A percentile compares a stretch with the other conserved stretches of the same genome.
These are phyloP conservation scores for Melanotaenia parkinsoni DNA, from an alignment of 2,797 vertebrate genomes.

Conservation along the genomic window DNA sequence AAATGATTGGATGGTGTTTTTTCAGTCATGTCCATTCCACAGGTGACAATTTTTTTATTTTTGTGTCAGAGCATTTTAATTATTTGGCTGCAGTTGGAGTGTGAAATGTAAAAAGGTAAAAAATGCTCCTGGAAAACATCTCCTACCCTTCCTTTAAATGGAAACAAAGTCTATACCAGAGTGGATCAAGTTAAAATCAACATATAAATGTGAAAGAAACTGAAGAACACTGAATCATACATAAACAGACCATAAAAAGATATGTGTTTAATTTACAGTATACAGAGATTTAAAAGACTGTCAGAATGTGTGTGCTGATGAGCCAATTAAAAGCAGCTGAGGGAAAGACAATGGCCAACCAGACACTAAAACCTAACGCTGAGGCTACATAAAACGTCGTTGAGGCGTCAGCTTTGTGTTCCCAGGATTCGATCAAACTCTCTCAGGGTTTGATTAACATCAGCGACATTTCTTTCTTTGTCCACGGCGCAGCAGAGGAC, in stretches of 20 bases:
- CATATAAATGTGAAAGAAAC: neutral
- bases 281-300: conserved; percentile 1
- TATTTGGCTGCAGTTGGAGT: too few species aligned
- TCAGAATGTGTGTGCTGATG: neutral
- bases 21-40: too few species aligned
- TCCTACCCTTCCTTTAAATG: neutral
- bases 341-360: conserved; percentile 12
- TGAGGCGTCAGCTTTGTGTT: conserved; percentile 10
- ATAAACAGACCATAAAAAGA: neutral
- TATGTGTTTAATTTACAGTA: neutral
- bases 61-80: too few species aligned
- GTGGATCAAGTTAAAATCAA: neutral
- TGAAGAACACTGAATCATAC: neutral
- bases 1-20: too few species aligned
- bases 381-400: neutral
- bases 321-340: conserved; percentile 28
- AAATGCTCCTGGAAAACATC: too few species aligned
- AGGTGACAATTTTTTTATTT: too few species aligned
- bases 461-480: conserved; percentile 33
- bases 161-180: neutral
- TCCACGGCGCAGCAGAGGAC: conserved; percentile 19
- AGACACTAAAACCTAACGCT: neutral
- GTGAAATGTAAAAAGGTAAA: too few species aligned
- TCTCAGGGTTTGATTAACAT: conserved; percentile 36
- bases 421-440: conserved; percentile 22